Evolutionary conservation across 2,888 invertebrate genomes (phyloP), one percentile per base, ranked within the genome.

Genomic region (Orthosia gothica): DNA sequence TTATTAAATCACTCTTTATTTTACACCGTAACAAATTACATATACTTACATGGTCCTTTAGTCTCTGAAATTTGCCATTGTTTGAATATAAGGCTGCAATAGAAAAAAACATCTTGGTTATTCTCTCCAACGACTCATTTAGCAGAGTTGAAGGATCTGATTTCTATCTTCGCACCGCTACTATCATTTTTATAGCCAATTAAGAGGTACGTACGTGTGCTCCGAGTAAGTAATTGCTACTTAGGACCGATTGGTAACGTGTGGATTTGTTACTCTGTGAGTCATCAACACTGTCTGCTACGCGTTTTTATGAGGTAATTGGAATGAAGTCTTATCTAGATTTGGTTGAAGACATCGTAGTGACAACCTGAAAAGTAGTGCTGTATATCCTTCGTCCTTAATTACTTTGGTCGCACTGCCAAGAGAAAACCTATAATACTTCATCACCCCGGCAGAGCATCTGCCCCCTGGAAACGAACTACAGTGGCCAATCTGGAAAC

Each of bases 151-250:
- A 58, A 68, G 83, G 64, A 18, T 45, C 54, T 23, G 63, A 68
- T 82, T 82, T 64, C 59, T 57, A 74, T 65, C 74, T 61, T 54
- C 52, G n/a, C 64, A 70, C 32, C 50, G 68, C 63, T 62, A 12
- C 45, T 74, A 59, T 64, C 61, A 81, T 70, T 70, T 79, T 70
- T 61, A 81, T 83, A 68, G 81, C 70, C 62, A 79, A 79, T 81
- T 83, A 79, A 74, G 74, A 67, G 61, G 58, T 63, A 32, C 0
- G n/a, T 4, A 45, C 49, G 49, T 70, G 83, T 68, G 83, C 15
- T 52, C 32, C 12, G 79, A n/a, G 26, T 81, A 45, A 20, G 5
- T 18, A 79, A 57, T 61, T 18, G 52, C 45, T 62, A 23, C 7
- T 77, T 73, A 57, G 26, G 1, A 40, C 20, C 26, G 57, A 40